Conservation (phyloP, 2,888 invertebrate genomes). For the Chirona hameri region DNA sequence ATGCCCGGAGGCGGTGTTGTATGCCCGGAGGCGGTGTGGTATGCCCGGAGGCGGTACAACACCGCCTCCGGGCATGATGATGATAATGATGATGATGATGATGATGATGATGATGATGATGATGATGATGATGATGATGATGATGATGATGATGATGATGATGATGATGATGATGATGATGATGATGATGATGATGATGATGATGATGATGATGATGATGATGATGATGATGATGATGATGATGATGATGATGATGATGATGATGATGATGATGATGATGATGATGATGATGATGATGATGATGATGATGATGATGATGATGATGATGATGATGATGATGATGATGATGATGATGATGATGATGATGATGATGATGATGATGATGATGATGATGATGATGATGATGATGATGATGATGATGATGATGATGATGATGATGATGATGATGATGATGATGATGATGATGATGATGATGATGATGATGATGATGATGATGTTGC, state of each 20-base stretch:
- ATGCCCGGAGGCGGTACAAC: too few species aligned
- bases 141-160: too few species aligned
- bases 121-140: too few species aligned
- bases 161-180: too few species aligned
- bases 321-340: constrained; percentile 1
- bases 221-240: too few species aligned
- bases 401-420: constrained; percentile 22
- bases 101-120: constrained; percentile 29
- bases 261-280: constrained; percentile 10
- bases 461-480: constrained; percentile 22
- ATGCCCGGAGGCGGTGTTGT: too few species aligned
- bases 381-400: constrained; percentile 22
- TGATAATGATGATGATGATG: constrained; percentile 29
- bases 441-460: constrained; percentile 22
- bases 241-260: too few species aligned
- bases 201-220: too few species aligned
- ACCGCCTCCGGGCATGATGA: too few species aligned
- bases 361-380: constrained; percentile 22
- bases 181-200: too few species aligned
- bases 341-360: constrained; percentile 22
- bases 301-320: not conserved
- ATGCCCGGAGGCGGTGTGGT: too few species aligned
- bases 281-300: constrained; percentile 22
- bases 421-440: constrained; percentile 22
- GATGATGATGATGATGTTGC: constrained; percentile 22